Evolutionary conservation across 2,888 invertebrate species (phyloP).

Genomic region (Lathronympha strigana): DNA sequence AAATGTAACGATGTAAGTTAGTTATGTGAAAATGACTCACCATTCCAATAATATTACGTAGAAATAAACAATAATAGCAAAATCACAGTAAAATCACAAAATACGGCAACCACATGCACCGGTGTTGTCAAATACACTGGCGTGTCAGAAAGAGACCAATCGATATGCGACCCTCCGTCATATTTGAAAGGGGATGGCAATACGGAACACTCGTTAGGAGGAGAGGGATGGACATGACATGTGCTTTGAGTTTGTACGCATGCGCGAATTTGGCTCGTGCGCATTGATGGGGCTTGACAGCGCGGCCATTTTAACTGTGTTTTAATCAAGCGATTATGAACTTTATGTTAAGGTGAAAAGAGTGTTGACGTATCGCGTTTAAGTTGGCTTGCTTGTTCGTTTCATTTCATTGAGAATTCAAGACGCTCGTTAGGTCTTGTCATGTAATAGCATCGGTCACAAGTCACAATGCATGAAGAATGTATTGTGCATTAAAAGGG

Average conservation of each 20-base stretch:
- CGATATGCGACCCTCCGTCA: constrained; percentile 26
- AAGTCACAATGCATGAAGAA: too few relatives aligned
- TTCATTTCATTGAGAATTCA: constrained; percentile 3
- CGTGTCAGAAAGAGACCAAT: constrained; percentile 24
- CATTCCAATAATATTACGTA: constrained; percentile 12
- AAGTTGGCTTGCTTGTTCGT: not conserved
- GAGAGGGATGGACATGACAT: constrained; percentile 22
- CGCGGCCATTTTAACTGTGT: not conserved
- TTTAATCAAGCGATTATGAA: not conserved
- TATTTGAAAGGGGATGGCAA: not conserved
- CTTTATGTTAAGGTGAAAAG: not conserved
- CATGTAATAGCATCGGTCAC: not conserved
- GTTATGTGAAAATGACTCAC: constrained; percentile 36
- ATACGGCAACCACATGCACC: constrained; percentile 29
- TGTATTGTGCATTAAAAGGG: not conserved
- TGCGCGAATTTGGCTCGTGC: constrained; percentile 37
- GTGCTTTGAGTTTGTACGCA: constrained; percentile 33
- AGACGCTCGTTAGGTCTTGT: not conserved
- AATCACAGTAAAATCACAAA: constrained; percentile 40
- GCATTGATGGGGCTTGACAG: constrained; percentile 7
- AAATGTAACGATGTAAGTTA: not conserved
- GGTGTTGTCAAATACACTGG: constrained; percentile 31
- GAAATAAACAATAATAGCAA: constrained; percentile 18
- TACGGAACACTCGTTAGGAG: not conserved
- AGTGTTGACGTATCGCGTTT: not conserved